Evolutionary conservation across 2,888 invertebrate species (phyloP).

Genomic region (Ormyrus labotus): DNA sequence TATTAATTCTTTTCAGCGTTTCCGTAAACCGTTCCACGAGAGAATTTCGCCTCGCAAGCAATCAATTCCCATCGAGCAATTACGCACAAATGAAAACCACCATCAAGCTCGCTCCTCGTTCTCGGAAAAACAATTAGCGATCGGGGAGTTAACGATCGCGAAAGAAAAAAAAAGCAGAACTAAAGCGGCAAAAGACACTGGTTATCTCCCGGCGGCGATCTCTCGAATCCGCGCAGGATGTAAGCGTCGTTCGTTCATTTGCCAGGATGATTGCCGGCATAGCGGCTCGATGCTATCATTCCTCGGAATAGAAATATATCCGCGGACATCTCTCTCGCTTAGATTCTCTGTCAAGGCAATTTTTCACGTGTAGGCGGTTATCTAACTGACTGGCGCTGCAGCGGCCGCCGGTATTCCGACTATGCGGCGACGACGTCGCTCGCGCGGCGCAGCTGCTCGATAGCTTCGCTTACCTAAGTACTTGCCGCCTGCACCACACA

Average conservation of each 20-base stretch:
- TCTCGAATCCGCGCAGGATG: slow-evolving; percentile 5
- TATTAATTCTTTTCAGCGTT: too few relatives aligned
- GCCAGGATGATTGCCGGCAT: slow-evolving; percentile 10
- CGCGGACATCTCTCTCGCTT: neutral
- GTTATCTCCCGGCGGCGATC: neutral
- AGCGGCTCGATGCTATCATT: slow-evolving; percentile 41
- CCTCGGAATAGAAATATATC: slow-evolving; percentile 46
- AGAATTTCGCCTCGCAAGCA: too few relatives aligned
- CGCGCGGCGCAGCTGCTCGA: slow-evolving; percentile 3
- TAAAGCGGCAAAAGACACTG: neutral
- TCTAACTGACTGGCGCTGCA: slow-evolving; percentile 12
- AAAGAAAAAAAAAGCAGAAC: neutral
- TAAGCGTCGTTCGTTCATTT: neutral
- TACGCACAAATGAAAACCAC: too few relatives aligned
- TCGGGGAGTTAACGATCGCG: neutral
- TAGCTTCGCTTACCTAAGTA: slow-evolving; percentile 23
- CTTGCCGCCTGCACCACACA: neutral
- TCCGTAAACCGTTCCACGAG: too few relatives aligned
- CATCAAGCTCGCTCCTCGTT: neutral
- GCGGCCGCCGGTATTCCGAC: too few relatives aligned
- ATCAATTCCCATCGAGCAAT: too few relatives aligned
- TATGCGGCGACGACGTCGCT: slow-evolving; percentile 9
- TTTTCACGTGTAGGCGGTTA: slow-evolving; percentile 35
- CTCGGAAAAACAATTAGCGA: slow-evolving; percentile 13
- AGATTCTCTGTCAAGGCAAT: slow-evolving; percentile 36